phyloP scores from a whole-genome alignment of 2,797 vertebrate genomes.

The Bryconaethiops microstoma region DNA sequence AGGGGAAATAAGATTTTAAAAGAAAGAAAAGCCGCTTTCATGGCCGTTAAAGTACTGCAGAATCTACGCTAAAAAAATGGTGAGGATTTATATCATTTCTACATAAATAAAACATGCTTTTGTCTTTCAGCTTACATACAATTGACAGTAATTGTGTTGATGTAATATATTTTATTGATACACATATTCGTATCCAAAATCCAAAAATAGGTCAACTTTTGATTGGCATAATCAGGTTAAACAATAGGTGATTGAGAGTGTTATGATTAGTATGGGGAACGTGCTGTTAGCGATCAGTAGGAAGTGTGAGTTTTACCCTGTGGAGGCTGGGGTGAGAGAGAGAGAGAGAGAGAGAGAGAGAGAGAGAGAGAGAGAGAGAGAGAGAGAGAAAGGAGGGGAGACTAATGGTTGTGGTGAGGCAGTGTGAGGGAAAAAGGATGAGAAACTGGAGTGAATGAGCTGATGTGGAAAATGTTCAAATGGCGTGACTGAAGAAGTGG shows the following conservation, averaged over 20 bases:
- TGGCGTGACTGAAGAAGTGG: slow-evolving; percentile 61
- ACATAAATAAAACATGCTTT: too few species aligned
- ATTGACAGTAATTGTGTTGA: neutral
- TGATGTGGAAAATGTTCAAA: slow-evolving; percentile 68
- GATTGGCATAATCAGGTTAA: neutral
- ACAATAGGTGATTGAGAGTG: neutral
- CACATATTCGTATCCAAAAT: neutral
- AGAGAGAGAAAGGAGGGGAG: slow-evolving; percentile 36
- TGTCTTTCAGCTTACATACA: neutral
- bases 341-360: slow-evolving; percentile 27
- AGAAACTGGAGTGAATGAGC: slow-evolving; percentile 54
- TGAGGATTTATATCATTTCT: too few species aligned
- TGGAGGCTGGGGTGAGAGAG: slow-evolving; percentile 21
- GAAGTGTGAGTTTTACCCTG: slow-evolving; percentile 22
- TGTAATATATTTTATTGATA: neutral
- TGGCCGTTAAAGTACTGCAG: too few species aligned
- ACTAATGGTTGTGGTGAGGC: slow-evolving; percentile 58
- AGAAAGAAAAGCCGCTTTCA: too few species aligned
- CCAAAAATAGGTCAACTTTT: neutral
- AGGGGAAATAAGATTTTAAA: too few species aligned
- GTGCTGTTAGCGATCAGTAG: slow-evolving; percentile 11
- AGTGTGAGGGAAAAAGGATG: slow-evolving; percentile 51
- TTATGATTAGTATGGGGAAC: slow-evolving; percentile 25
- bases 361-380: slow-evolving; percentile 34
- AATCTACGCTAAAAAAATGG: too few species aligned